Base-by-base conservation (phyloP, 2,113 vertebrate species). In the Nestor notabilis region DNA sequence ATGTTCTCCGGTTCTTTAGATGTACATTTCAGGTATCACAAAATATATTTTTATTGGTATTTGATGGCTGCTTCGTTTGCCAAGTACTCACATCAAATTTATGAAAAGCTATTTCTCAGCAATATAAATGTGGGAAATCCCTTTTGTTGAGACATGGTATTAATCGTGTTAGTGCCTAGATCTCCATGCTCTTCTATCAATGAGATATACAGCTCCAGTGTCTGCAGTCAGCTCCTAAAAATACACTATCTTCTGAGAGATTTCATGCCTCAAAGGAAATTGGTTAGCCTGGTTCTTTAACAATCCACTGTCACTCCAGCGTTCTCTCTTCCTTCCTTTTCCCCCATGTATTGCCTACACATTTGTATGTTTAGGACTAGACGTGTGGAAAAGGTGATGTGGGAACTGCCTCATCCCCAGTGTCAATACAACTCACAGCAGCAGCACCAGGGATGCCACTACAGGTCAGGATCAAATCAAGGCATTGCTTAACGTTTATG, bases 31-130 rank as follows among this genome's bases (percentile, higher is more conserved):
- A 97, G 96, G 96, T 96, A 98, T 95, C 96, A 96, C 95, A 97
- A 98, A 97, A n/a, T 96, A 97, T 96, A 98, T 91, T 97, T 98
- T 97, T 97, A 97, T 97, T 96, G 97, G 94, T 96, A 94, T 97
- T 98, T 98, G 95, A 98, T 97, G 93, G 83, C 94, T 81, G 86
- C 83, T 97, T 97, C 74, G 25, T 91, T 98, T 97, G 97, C 97
- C 96, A 97, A 97, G 89, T 96, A 94, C 14, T 41, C 92, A 64
- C 95, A 97, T 97, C 91, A 97, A 98, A 98, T 98, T 98, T 95
- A 97, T 93, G 69, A 71, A 96, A 80, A 94, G 97, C 82, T 95
- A 82, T 96, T 97, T 94, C 89, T 92, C 81, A 84, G 7, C 71
- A 65, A 89, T 92, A 96, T 93, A 93, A 97, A 95, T 24, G n/a